phyloP scores from a whole-genome alignment of 2,113 vertebrate genomes.

The Callipepla californica region DNA sequence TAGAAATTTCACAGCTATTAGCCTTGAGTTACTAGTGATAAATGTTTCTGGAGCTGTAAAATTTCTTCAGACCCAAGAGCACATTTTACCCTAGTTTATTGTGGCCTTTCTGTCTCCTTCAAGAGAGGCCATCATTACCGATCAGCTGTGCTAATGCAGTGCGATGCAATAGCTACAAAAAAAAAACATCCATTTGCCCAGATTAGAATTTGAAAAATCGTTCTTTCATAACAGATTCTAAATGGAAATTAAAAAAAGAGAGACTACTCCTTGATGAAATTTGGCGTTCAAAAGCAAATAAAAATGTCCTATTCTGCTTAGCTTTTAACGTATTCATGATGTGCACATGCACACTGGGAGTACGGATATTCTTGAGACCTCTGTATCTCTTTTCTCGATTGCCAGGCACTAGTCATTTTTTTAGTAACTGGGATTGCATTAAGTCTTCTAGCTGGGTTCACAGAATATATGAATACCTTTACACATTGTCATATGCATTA shows the following conservation, averaged over 20 bases:
- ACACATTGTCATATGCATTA: neutral
- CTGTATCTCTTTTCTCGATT: neutral
- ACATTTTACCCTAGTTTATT: slow-evolving; percentile 47
- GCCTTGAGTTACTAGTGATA: slow-evolving; percentile 33
- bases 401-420: neutral
- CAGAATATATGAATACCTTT: neutral
- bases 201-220: neutral
- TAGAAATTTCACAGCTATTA: slow-evolving; percentile 61
- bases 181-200: neutral
- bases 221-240: neutral
- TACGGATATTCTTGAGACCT: neutral
- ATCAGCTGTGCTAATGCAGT: neutral
- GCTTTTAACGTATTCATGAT: neutral
- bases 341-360: neutral
- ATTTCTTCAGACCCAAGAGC: slow-evolving; percentile 39
- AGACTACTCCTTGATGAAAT: neutral
- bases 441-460: neutral
- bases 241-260: neutral
- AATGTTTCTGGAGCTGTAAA: slow-evolving; percentile 42
- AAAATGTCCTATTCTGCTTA: neutral
- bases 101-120: slow-evolving; percentile 27
- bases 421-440: neutral
- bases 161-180: neutral
- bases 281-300: neutral
- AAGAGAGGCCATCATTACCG: neutral